These are phyloP conservation scores for Leptonema lineaticorne DNA, from an alignment of 1,140 invertebrate genomes.

Conservation along the genomic window DNA sequence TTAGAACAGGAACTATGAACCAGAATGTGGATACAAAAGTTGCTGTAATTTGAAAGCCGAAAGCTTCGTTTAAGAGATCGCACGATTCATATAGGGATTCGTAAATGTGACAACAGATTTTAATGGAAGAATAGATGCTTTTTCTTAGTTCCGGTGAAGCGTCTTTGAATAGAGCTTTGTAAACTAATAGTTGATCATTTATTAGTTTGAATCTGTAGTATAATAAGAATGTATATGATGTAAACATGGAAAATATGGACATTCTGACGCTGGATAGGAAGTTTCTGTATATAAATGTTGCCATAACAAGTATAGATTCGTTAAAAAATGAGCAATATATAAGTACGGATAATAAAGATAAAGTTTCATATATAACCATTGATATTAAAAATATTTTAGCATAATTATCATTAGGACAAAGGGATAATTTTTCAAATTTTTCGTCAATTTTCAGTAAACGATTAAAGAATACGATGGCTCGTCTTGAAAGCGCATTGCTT, in stretches of 20 bases:
- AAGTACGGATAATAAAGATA: neutral
- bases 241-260: neutral
- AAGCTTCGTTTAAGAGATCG: neutral
- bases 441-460: neutral
- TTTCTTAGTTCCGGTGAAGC: neutral
- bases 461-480: neutral
- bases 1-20: neutral
- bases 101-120: neutral
- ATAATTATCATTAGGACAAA: neutral
- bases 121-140: neutral
- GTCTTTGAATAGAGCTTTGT: conserved; percentile 4
- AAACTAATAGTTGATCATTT: neutral
- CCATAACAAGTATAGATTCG: neutral
- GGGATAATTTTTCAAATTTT: neutral
- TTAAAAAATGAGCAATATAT: neutral
- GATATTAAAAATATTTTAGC: neutral
- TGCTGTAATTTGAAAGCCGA: neutral
- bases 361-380: neutral
- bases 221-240: neutral
- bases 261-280: neutral
- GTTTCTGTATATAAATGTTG: conserved; percentile 1
- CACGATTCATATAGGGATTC: neutral
- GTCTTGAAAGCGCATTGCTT: neutral
- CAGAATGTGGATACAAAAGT: conserved; percentile 4
- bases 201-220: conserved; percentile 15